Conservation (phyloP, 2,113 vertebrate species). For the Platycercus adscitus region DNA sequence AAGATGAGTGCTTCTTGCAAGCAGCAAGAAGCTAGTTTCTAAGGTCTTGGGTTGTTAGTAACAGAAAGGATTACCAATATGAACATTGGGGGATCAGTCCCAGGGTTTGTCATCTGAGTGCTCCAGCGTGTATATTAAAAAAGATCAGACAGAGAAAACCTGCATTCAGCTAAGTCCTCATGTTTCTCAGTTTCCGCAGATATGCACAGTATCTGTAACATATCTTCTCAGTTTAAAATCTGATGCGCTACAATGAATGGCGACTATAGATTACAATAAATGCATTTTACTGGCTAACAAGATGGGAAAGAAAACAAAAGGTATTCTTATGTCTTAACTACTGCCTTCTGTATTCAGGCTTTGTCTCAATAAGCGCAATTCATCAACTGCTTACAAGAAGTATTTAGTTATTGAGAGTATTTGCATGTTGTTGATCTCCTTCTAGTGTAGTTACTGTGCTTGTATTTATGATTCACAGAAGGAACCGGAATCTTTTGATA, state of each 20-base stretch:
- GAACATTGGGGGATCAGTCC: not conserved
- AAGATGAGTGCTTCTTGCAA: not conserved
- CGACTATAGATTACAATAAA: not conserved
- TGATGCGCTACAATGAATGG: not conserved
- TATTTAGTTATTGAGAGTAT: slow-evolving; percentile 35
- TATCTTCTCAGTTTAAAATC: not conserved
- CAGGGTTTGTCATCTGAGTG: not conserved
- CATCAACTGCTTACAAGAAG: slow-evolving; percentile 30
- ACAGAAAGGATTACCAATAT: not conserved
- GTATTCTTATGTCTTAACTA: slow-evolving; percentile 17
- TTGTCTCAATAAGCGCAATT: slow-evolving; percentile 27
- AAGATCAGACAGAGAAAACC: not conserved
- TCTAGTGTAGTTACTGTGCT: not conserved
- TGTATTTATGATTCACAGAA: slow-evolving; percentile 29
- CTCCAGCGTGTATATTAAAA: not conserved
- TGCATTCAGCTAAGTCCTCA: not conserved
- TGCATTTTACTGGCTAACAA: slow-evolving; percentile 6
- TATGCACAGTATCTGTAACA: not conserved
- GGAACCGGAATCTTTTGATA: not conserved
- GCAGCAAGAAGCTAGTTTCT: not conserved
- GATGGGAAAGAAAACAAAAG: slow-evolving; percentile 18
- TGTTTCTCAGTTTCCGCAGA: not conserved
- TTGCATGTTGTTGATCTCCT: not conserved
- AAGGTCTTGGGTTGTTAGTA: not conserved
- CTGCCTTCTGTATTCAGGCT: not conserved